Evolutionary conservation across 2,113 vertebrate species (phyloP).

Genomic region (Rhineura floridana): DNA sequence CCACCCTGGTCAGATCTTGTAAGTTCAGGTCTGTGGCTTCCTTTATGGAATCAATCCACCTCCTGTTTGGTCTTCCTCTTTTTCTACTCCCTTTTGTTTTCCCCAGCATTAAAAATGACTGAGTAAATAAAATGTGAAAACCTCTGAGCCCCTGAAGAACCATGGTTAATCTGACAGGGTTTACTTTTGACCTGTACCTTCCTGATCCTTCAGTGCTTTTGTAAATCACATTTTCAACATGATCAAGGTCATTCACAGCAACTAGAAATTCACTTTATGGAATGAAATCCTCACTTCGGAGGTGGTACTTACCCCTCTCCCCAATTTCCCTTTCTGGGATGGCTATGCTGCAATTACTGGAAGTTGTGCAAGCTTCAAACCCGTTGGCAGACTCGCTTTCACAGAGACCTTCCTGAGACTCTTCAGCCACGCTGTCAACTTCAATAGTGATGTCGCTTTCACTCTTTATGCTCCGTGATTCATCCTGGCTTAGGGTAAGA

Average conservation of each 20-base stretch:
- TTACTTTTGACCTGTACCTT: background rate
- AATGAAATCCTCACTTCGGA: background rate
- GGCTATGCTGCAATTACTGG: conserved; percentile 78
- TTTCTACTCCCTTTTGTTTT: too few relatives aligned
- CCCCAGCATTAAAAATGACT: too few relatives aligned
- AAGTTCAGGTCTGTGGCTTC: too few relatives aligned
- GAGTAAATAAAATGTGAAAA: background rate
- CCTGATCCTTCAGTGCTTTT: background rate
- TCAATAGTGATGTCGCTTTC: conserved; percentile 85
- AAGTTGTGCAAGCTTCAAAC: conserved; percentile 82
- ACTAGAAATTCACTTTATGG: background rate
- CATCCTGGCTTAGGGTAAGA: conserved; percentile 79
- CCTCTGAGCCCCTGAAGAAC: background rate
- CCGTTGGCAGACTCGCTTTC: conserved; percentile 85
- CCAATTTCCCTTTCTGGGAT: conserved; percentile 83
- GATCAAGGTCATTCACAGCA: background rate
- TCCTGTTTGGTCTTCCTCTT: too few relatives aligned
- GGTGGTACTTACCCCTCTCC: conserved; percentile 80
- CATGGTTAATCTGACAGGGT: background rate
- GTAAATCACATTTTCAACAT: background rate
- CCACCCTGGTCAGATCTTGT: too few relatives aligned
- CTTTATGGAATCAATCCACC: too few relatives aligned
- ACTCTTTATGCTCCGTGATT: conserved; percentile 80
- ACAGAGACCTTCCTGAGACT: conserved; percentile 84
- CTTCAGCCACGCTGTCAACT: conserved; percentile 84